Evolutionary conservation across 2,113 vertebrate species (phyloP).

Genomic region (Holacanthus passer): DNA sequence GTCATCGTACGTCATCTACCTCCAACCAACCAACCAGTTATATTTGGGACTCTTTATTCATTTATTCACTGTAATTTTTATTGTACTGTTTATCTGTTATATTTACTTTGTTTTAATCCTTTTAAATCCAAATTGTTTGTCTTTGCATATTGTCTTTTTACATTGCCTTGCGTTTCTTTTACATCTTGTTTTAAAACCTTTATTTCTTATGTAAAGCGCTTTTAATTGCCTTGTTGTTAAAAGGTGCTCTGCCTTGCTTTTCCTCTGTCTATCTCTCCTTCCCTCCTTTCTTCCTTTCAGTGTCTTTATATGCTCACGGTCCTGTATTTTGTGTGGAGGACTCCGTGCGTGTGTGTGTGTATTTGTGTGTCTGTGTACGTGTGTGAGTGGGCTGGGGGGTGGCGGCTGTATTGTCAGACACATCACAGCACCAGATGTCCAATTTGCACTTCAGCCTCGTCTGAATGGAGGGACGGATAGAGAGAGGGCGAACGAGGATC

Average conservation of each 20-base stretch:
- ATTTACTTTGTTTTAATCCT: neutral
- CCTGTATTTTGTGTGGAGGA: slow-evolving; percentile 31
- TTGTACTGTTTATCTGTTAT: neutral
- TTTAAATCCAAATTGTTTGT: neutral
- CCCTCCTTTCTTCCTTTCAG: slow-evolving; percentile 15
- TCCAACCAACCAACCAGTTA: neutral
- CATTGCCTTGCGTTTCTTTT: neutral
- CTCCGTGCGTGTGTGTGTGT: slow-evolving; percentile 29
- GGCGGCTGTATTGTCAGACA: slow-evolving; percentile 77
- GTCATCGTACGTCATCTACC: neutral
- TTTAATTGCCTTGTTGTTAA: neutral
- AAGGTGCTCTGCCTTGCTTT: neutral
- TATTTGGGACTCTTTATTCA: neutral
- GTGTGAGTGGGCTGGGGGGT: slow-evolving; percentile 47
- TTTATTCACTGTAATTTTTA: neutral
- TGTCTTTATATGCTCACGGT: slow-evolving; percentile 44
- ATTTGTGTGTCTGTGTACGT: slow-evolving; percentile 39
- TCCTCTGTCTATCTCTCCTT: slow-evolving; percentile 38
- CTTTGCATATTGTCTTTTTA: slow-evolving; percentile 1
- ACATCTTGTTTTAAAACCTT: neutral
- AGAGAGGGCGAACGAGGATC: slow-evolving; percentile 66
- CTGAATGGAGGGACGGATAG: slow-evolving; percentile 82
- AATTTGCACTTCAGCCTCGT: slow-evolving; percentile 87
- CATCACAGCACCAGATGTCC: slow-evolving; percentile 87
- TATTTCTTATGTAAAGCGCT: neutral